Conservation (phyloP, 2,888 invertebrate species). For the Trissolcus japonicus region DNA sequence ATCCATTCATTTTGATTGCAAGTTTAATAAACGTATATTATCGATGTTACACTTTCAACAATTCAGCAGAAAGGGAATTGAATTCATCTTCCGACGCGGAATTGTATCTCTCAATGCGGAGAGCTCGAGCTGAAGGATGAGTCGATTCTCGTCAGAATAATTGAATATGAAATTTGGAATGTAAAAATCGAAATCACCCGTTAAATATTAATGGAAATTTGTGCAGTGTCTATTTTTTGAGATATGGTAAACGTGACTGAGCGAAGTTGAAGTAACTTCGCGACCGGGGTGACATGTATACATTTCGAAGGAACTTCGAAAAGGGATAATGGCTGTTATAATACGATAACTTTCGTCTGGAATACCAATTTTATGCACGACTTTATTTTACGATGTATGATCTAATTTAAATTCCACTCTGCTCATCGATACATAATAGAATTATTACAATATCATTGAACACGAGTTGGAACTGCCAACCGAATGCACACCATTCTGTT, state of each 20-base stretch:
- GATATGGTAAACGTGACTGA: too few species aligned
- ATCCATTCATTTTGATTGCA: slow-evolving; percentile 39
- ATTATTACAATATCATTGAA: slow-evolving; percentile 49
- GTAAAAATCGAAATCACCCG: not conserved
- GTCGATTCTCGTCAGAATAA: too few species aligned
- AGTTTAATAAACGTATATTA: slow-evolving; percentile 44
- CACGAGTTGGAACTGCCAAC: slow-evolving; percentile 20
- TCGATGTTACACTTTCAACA: slow-evolving; percentile 38
- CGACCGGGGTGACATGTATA: not conserved
- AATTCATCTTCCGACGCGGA: not conserved
- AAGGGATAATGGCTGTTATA: slow-evolving; percentile 24
- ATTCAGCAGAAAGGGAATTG: slow-evolving; percentile 25
- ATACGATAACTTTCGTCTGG: slow-evolving; percentile 29
- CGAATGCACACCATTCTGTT: too few species aligned
- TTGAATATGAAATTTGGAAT: slow-evolving; percentile 14
- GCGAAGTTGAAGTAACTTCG: too few species aligned
- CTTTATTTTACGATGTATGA: slow-evolving; percentile 33
- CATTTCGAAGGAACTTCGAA: not conserved
- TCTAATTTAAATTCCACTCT: slow-evolving; percentile 38
- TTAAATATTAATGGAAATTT: too few species aligned
- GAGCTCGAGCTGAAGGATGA: too few species aligned
- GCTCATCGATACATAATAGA: slow-evolving; percentile 40
- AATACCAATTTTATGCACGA: slow-evolving; percentile 34
- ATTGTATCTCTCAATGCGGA: slow-evolving; percentile 6
- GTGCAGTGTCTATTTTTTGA: too few species aligned